These are phyloP conservation scores for Pseudobourletiella spinata DNA, from an alignment of 1,140 invertebrate species.

Conservation along the genomic window DNA sequence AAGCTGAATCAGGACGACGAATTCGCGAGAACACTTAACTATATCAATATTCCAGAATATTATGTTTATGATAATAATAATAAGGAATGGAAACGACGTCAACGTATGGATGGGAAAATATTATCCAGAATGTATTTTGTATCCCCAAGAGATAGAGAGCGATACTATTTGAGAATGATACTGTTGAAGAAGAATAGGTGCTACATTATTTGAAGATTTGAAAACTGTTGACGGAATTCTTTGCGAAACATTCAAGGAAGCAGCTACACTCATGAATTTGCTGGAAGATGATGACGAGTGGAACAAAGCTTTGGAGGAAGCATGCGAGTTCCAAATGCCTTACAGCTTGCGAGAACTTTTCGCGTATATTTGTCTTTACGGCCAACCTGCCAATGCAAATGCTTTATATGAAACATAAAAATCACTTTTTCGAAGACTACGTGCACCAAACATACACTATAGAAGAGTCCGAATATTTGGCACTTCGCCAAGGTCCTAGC, in stretches of 20 bases:
- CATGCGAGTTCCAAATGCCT: constrained; percentile 16
- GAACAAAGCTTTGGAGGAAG: constrained; percentile 31
- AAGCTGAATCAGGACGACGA: constrained; percentile 5
- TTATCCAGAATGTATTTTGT: constrained; percentile 37
- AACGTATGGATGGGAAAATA: constrained; percentile 19
- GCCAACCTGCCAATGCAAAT: constrained; percentile 14
- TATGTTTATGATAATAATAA: constrained; percentile 19
- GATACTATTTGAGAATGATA: neutral
- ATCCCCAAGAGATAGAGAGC: constrained; percentile 24
- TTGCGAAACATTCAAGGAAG: constrained; percentile 37
- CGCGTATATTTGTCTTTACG: constrained; percentile 18
- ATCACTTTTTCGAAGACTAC: too few species aligned
- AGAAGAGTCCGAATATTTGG: too few species aligned
- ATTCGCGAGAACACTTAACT: constrained; percentile 2
- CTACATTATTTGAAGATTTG: constrained; percentile 41
- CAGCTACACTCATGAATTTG: constrained; percentile 36
- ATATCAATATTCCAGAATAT: constrained; percentile 28
- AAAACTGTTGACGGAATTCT: constrained; percentile 38
- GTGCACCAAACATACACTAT: too few species aligned
- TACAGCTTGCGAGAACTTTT: constrained; percentile 26
- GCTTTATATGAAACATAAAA: constrained; percentile 30
- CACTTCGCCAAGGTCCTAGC: too few species aligned
- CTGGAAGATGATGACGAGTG: constrained; percentile 40
- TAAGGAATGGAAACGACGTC: constrained; percentile 22
- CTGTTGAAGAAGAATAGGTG: constrained; percentile 39